Evolutionary conservation across 2,113 vertebrate genomes (phyloP), one percentile per base, ranked within the genome.

Genomic region (Butastur rufipennis): DNA sequence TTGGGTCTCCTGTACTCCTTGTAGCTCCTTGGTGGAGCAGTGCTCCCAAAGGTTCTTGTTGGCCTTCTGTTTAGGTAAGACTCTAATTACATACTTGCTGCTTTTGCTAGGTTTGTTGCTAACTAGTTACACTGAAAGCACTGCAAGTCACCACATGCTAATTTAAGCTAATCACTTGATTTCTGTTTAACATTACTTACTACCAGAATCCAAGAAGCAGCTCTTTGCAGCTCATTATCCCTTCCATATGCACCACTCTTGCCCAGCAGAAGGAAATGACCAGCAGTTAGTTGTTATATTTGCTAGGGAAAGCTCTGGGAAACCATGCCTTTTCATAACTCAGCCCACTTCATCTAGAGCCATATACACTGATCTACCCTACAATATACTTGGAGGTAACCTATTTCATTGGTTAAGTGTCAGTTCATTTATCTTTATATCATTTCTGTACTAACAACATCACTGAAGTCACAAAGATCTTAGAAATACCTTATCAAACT

Each of bases 401-500:
- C 81, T 75, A 42, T 85, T 87, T 38, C 32, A 5, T 42, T 93
- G 81, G 43, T 82, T 83, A 77, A 77, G 75, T 80, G 79, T 92
- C 92, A 95, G 92, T 73, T 93, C 58, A 62, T 92, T 80, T 93
- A 90, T 95, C 95, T 91, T 85, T 53, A 13, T 50, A 95, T 90
- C 50, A 53, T 92, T 95, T 93, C 48, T 95, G 14, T 74, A 67
- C 66, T 87, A 96, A 88, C 86, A 89, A 84, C 78, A 94, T 82
- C 90, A 77, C 74, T 82, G 87, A 93, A 96, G 90, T 95, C 84
- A 91, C 84, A 53, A 58, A 93, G 93, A 96, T 93, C 87, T 94
- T 80, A 94, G 87, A 91, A 96, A 96, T 72, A 32, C 14, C 66
- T 96, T 96, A 97, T 97, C 96, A 80, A 93, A 82, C 87, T 70